Percentiles rank a stretch among this genome's conserved stretches.
phyloP scores from a whole-genome alignment of 1,140 invertebrate species.

The Coenobita brevimanus region DNA sequence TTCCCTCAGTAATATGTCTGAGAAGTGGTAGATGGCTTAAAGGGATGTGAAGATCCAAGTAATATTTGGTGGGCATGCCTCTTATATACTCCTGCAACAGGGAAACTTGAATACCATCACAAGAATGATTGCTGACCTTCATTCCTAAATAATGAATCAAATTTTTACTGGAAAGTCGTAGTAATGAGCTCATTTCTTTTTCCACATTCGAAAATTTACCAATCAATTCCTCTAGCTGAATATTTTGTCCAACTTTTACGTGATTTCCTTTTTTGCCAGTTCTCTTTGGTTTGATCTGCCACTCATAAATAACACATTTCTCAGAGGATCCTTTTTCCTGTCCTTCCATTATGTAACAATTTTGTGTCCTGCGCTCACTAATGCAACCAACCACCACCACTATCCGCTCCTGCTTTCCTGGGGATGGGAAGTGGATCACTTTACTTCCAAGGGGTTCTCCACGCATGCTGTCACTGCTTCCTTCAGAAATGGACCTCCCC shows the following conservation, averaged over 20 bases:
- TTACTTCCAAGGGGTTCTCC: constrained; percentile 1
- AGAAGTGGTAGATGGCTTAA: constrained; percentile 4
- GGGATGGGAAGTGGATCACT: constrained; percentile 11
- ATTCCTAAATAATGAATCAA: constrained; percentile 50
- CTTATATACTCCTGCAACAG: constrained; percentile 54
- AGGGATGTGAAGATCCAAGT: constrained; percentile 23
- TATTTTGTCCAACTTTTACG: constrained; percentile 48
- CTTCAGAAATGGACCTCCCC: constrained; percentile 40
- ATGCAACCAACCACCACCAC: constrained; percentile 19
- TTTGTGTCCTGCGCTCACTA: constrained; percentile 26
- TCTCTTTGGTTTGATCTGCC: constrained; percentile 36
- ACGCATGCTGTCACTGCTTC: constrained; percentile 17
- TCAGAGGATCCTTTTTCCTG: constrained; percentile 31
- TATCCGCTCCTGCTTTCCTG: constrained; percentile 49
- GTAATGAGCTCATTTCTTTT: constrained; percentile 56
- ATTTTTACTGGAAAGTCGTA: constrained; percentile 44
- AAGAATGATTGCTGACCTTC: constrained; percentile 17
- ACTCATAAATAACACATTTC: constrained; percentile 42
- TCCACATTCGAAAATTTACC: constrained; percentile 47
- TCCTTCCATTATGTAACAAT: constrained; percentile 34
- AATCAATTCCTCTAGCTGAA: constrained; percentile 37
- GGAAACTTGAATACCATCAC: constrained; percentile 33
- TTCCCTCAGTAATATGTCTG: constrained; percentile 51
- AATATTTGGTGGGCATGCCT: constrained; percentile 43
- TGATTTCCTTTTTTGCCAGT: constrained; percentile 50